These are phyloP conservation scores for Mareca strepera DNA, from an alignment of 2,797 vertebrate genomes.

Conservation along the genomic window DNA sequence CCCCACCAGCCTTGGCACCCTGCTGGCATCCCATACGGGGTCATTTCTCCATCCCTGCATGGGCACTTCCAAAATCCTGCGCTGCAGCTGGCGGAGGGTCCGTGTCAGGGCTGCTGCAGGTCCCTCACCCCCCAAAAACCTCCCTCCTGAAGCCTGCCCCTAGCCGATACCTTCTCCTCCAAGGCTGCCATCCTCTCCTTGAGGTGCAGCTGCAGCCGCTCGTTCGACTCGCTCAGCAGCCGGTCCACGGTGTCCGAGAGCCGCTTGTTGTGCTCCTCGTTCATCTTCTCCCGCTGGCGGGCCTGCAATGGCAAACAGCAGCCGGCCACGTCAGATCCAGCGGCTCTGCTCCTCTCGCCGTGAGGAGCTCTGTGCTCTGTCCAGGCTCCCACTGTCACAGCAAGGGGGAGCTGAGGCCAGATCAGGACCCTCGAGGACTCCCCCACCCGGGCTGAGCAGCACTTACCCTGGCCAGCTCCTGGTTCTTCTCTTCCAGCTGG, in stretches of 20 bases:
- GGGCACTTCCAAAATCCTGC: background rate
- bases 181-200: conserved; percentile 96
- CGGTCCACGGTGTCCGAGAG: conserved; percentile 95
- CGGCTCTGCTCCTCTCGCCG: background rate
- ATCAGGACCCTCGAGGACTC: background rate
- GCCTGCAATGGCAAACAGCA: conserved; percentile 74
- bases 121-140: background rate
- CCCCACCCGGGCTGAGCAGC: background rate
- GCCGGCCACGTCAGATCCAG: background rate
- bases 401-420: background rate
- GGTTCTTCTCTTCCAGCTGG: conserved; percentile 96
- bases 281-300: conserved; percentile 97
- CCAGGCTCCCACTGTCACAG: background rate
- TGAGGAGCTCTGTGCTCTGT: background rate
- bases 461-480: conserved; percentile 91
- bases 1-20: background rate
- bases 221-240: conserved; percentile 93
- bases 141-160: background rate
- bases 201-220: conserved; percentile 93
- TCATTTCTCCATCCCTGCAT: background rate
- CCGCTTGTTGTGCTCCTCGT: conserved; percentile 95
- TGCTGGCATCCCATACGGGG: background rate
- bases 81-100: accelerated
- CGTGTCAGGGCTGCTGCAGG: accelerated
- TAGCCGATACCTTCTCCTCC: conserved; percentile 89